Percentiles rank a stretch among this genome's conserved stretches.
phyloP scores from a whole-genome alignment of 2,888 invertebrate species.

The Norana najaformis region DNA sequence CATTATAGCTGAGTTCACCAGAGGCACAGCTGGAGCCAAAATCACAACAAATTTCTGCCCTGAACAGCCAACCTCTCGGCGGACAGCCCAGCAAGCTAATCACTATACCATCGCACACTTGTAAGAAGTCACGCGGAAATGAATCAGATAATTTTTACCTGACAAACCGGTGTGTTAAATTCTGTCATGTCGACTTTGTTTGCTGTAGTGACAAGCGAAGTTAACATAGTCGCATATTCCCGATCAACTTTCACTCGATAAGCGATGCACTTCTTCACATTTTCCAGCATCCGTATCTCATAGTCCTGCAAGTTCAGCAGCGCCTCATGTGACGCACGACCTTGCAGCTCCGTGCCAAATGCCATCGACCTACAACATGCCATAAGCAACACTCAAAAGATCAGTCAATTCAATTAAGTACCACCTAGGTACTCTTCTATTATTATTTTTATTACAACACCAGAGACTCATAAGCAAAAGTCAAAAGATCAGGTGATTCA shows the following conservation, averaged over 20 bases:
- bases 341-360: conserved; percentile 83
- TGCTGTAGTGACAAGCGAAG: conserved; percentile 55
- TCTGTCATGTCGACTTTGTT: conserved; percentile 54
- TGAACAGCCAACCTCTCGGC: too few species aligned
- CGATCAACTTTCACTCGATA: conserved; percentile 87
- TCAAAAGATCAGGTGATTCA: too few species aligned
- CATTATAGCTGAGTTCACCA: too few species aligned
- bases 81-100: too few species aligned
- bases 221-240: conserved; percentile 82
- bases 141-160: conserved; percentile 47
- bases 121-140: not conserved
- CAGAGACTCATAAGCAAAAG: too few species aligned
- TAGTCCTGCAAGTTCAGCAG: conserved; percentile 87
- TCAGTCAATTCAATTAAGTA: too few species aligned
- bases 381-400: not conserved
- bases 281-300: conserved; percentile 86
- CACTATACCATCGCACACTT: too few species aligned
- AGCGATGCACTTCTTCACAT: conserved; percentile 83
- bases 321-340: conserved; percentile 87
- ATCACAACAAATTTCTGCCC: too few species aligned
- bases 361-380: conserved; percentile 62
- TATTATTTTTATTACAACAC: too few species aligned
- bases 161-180: conserved; percentile 51
- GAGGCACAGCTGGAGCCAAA: too few species aligned
- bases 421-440: too few species aligned